These are phyloP conservation scores for Platycheirus rosarum DNA, from an alignment of 2,888 invertebrate genomes.

Conservation along the genomic window DNA sequence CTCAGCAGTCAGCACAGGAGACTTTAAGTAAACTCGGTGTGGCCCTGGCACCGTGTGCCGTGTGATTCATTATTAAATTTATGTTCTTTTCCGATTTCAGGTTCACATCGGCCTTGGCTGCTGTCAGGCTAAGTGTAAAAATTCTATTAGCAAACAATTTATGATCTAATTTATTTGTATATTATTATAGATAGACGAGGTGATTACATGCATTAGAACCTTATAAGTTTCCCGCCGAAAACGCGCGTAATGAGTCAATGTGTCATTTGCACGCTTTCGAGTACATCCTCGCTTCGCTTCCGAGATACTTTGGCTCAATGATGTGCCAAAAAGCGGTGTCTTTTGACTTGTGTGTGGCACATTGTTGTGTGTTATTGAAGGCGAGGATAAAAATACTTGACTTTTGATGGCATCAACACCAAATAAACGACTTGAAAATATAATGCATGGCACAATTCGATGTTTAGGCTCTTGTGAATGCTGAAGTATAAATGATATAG, in stretches of 20 bases:
- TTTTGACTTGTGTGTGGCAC: not conserved
- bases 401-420: not conserved
- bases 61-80: not conserved
- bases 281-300: constrained; percentile 2
- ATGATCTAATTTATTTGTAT: constrained; percentile 37
- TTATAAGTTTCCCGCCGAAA: constrained; percentile 24
- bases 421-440: not conserved
- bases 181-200: constrained; percentile 41
- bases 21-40: not conserved
- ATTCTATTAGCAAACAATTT: constrained; percentile 19
- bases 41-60: not conserved
- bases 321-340: not conserved
- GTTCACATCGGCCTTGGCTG: not conserved
- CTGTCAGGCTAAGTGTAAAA: constrained; percentile 11
- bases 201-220: constrained; percentile 34
- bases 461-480: not conserved
- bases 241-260: constrained; percentile 29
- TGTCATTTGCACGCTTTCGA: constrained; percentile 38
- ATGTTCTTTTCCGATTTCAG: not conserved
- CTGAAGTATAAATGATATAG: too few species aligned
- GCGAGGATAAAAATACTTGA: not conserved
- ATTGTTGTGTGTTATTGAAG: not conserved
- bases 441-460: not conserved
- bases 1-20: too few species aligned
- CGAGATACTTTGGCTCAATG: not conserved